A percentile compares a stretch with the other conserved stretches of the same genome.
phyloP scores from a whole-genome alignment of 2,888 invertebrate species.

The Phortica magna region DNA sequence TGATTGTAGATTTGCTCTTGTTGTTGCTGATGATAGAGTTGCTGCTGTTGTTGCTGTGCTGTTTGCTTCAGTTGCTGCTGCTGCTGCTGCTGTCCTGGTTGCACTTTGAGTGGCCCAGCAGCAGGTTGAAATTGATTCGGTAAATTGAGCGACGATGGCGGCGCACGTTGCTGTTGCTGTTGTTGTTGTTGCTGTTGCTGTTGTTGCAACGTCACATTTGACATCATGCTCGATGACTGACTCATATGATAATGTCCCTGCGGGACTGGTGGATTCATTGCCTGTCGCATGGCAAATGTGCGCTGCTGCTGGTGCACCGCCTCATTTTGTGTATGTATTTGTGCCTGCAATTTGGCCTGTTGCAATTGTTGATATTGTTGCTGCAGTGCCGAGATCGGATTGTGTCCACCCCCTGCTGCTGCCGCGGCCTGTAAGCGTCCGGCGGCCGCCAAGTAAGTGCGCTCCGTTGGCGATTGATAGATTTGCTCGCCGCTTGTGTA shows the following conservation, averaged over 20 bases:
- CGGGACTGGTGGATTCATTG: slow-evolving; percentile 81
- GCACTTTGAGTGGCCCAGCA: slow-evolving; percentile 74
- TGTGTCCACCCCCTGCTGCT: slow-evolving; percentile 60
- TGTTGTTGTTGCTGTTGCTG: slow-evolving; percentile 61
- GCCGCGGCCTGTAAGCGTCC: slow-evolving; percentile 64
- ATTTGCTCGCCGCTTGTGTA: slow-evolving; percentile 74
- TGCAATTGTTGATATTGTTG: slow-evolving; percentile 83
- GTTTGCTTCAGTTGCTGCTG: slow-evolving; percentile 56
- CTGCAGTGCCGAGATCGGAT: slow-evolving; percentile 77
- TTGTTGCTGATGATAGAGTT: slow-evolving; percentile 63
- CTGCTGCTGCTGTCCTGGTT: slow-evolving; percentile 62
- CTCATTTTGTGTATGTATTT: slow-evolving; percentile 82
- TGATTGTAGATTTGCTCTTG: slow-evolving; percentile 62
- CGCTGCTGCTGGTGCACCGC: slow-evolving; percentile 83
- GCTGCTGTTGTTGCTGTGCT: slow-evolving; percentile 56
- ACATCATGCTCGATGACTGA: slow-evolving; percentile 75
- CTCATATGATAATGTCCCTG: slow-evolving; percentile 76
- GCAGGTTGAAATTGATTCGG: slow-evolving; percentile 77
- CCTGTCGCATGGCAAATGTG: slow-evolving; percentile 82
- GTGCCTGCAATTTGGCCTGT: slow-evolving; percentile 83
- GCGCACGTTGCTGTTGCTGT: slow-evolving; percentile 69
- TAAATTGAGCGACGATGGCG: slow-evolving; percentile 76
- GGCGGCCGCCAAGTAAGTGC: slow-evolving; percentile 79
- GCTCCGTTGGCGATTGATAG: slow-evolving; percentile 79
- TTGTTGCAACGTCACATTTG: slow-evolving; percentile 67